Base-by-base conservation (phyloP, 2,797 vertebrate species). In the Taeniopygia guttata region DNA sequence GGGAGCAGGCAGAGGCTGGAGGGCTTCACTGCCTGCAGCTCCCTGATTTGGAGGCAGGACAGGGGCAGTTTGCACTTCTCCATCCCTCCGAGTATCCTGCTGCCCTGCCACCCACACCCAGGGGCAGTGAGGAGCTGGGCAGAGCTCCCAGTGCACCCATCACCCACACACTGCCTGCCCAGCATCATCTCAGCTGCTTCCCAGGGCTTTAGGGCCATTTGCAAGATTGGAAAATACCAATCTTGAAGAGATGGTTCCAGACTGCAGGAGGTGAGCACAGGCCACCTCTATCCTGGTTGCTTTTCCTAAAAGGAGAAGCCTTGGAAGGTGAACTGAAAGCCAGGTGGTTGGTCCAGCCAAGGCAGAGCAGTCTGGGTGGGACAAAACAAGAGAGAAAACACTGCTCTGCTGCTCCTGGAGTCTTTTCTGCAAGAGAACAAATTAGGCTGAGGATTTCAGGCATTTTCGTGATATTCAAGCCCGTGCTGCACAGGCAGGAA, bases 241-340 rank as follows among this genome's bases (percentile, higher is more conserved):
- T 21, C 14, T 62, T 23, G 32, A 79, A 38, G 14, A 79, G n/a
- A 64, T 4, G 7, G 34, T 9, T 42, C 34, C 22, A 16, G 45
- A 45, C 67, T 67, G 62, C 13, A 3, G 1, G 49, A 51, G 29
- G 19, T 1, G 4, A 59, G 17, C 29, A 18, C 0, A 0, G 27
- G 30, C 67, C 55, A 38, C 8, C 4, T 49, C 60, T 26, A 13
- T 19, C 7, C 5, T 0, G 1, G 12, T 5, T 42, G 20, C 7
- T 76, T 83, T 88, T 90, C 38, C 46, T 64, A 6, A 76, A 66
- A 59, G 54, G 9, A 78, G 36, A 67, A 77, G 16, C 16, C 11
- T 48, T 52, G n/a, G 30, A 22, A 55, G 11, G 27, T 30, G 58
- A n/a, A 40, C 23, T 19, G 45, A 13, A 9, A 27, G 16, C 21